phyloP scores from a whole-genome alignment of 2,113 vertebrate species.

The Halichoeres trimaculatus region DNA sequence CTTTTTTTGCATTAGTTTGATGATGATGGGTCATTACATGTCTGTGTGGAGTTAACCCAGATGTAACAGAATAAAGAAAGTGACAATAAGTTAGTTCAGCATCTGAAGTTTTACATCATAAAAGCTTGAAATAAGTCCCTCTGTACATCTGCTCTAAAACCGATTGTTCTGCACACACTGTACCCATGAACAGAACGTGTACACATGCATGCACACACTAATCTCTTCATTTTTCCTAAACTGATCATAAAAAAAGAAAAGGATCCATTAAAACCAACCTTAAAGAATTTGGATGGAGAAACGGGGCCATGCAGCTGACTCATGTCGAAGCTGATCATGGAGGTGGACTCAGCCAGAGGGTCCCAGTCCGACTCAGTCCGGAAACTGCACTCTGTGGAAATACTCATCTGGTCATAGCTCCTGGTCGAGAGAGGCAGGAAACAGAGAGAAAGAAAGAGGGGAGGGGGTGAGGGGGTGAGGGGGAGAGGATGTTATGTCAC shows the following conservation, averaged over 20 bases:
- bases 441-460: neutral
- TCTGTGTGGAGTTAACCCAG: too few relatives aligned
- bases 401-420: constrained; percentile 77
- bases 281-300: constrained; percentile 59
- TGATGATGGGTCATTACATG: too few relatives aligned
- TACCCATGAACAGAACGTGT: neutral
- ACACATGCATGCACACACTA: neutral
- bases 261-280: constrained; percentile 59
- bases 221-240: neutral
- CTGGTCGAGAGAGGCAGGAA: constrained; percentile 72
- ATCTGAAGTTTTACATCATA: too few relatives aligned
- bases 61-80: too few relatives aligned
- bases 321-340: constrained; percentile 74
- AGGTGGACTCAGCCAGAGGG: constrained; percentile 43
- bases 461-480: neutral
- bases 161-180: neutral
- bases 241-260: neutral
- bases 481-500: constrained; percentile 62
- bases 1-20: too few relatives aligned
- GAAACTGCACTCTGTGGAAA: constrained; percentile 74
- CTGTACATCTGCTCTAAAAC: neutral
- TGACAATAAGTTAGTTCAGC: too few relatives aligned
- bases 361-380: constrained; percentile 61
- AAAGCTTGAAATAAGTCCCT: neutral
- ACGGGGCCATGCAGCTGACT: constrained; percentile 22